These are phyloP conservation scores for Ophion slaviceki DNA, from an alignment of 2,888 invertebrate genomes.

Conservation along the genomic window DNA sequence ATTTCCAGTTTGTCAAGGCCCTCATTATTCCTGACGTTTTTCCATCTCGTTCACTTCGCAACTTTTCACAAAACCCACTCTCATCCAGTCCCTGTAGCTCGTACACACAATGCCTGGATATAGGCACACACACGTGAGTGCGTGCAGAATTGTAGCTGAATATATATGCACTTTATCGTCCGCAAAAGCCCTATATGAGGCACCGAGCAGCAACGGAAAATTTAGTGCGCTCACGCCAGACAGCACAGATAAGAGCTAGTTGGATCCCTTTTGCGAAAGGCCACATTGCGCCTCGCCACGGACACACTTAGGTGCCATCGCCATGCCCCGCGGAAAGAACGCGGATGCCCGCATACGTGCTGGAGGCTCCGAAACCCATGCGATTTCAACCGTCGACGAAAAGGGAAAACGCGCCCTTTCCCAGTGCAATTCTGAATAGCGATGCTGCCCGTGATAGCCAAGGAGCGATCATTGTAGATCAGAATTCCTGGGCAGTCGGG, in stretches of 20 bases:
- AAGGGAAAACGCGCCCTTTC: constrained; percentile 7
- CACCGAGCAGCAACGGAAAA: constrained; percentile 46
- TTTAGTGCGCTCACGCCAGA: constrained; percentile 62
- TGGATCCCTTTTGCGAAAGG: constrained; percentile 44
- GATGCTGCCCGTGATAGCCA: not conserved
- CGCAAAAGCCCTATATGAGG: constrained; percentile 27
- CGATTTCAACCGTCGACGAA: constrained; percentile 42
- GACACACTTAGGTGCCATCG: constrained; percentile 35
- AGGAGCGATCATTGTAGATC: not conserved
- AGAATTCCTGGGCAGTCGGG: not conserved
- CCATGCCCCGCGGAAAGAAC: not conserved
- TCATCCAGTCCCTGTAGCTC: constrained; percentile 40
- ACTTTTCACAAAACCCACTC: constrained; percentile 48
- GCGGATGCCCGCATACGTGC: constrained; percentile 17
- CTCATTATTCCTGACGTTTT: constrained; percentile 24
- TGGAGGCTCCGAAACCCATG: constrained; percentile 14
- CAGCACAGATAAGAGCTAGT: constrained; percentile 62
- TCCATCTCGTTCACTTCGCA: constrained; percentile 42
- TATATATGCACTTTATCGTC: constrained; percentile 1
- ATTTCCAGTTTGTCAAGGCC: constrained; percentile 31
- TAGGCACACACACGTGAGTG: not conserved
- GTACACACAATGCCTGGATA: not conserved
- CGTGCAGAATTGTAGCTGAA: constrained; percentile 34
- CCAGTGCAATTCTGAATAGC: not conserved
- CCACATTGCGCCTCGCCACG: constrained; percentile 40